Evolutionary conservation across 2,113 vertebrate species (phyloP), one percentile per base, ranked within the genome.

Genomic region (Mormyrus iriodes): DNA sequence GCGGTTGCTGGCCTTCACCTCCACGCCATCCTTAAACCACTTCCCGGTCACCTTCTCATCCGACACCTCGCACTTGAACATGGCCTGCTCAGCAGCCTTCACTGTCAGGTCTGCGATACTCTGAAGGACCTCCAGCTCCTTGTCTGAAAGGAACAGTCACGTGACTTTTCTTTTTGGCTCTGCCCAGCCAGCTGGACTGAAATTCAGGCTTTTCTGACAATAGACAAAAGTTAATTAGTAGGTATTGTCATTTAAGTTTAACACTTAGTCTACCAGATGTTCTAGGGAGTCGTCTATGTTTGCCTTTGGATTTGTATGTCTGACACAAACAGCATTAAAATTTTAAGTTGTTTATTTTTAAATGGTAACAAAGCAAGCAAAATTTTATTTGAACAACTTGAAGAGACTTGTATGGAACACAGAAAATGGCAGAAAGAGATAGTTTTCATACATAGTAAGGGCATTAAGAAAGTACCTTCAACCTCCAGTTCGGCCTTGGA

Each of bases 401-500:
- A 19, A 52, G 2, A 12, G 61, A 69, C 82, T 21, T 8, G 35
- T 46, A 24, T 83, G 61, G 69, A 89, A 53, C n/a, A 88, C 51
- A 91, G 35, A 91, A 58, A 65, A 73, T 27, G 13, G 39, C 12
- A 65, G n/a, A 65, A 49, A 73, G 27, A 24, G n/a, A 39, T 46
- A n/a, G 55, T 5, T 39, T 87, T 44, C 19, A 65, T 86, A 51
- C 46, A 86, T 12, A 52, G 21, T 86, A 52, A 35, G 31, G 21
- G 24, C 82, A 42, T 52, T 10, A 87, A 10, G 0, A 5, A n/a
- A 9, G 24, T 88, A 98, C 98, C 97, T 96, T 98, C 97, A 10
- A 99, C 98, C 0, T 97, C 95, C 91, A 99, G 93, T 0, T 98
- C 97, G 0, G 94, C 98, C 91, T 97, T 97, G 0, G 97, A 98